Evolutionary conservation across 2,113 vertebrate species (phyloP), one percentile per base, ranked within the genome.

Genomic region (Sminthopsis crassicaudata): DNA sequence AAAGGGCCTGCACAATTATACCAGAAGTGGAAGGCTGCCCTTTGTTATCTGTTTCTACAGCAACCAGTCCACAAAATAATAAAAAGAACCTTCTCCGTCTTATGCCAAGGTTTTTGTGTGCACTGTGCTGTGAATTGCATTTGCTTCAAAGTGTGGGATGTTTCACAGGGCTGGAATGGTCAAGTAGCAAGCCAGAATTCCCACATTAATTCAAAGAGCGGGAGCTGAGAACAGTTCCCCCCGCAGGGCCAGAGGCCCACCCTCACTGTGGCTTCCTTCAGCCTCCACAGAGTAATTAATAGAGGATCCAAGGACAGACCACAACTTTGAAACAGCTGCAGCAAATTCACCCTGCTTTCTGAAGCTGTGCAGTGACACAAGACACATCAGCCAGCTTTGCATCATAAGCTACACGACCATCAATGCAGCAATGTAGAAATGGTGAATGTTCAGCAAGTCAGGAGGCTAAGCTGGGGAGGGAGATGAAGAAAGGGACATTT

Each of bases 21-120:
- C 98, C 98, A 98, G 97, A 99, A 98, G 98, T 98, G 98, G 99
- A 99, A 98, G 98, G 98, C 98, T 98, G 99, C 97, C 99, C 98
- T 99, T 99, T 99, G 98, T 99, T 98, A 84, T 84, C 97, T 27
- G 99, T 99, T 99, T 98, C 99, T 98, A 98, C 97, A 98, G 99
- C 98, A 99, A 99, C 99, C 95, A 97, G 98, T 96, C 96, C 98
- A 97, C 97, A 98, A 98, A 98, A 99, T 98, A 98, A 99, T 98
- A 97, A 97, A 98, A 98, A 98, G 99, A 99, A 98, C 98, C 98
- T 98, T 98, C 98, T 98, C 95, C 9, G 76, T 99, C 98, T 99
- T 98, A 99, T 97, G 99, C 99, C 99, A 98, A 97, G 98, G 98
- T 96, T 98, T 98, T 98, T 98, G 98, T 98, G 98, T 98, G 98